Percentiles rank a stretch among this genome's conserved stretches.
Evolutionary conservation across 2,797 vertebrate species (phyloP).

Genomic region (Otus scops): DNA sequence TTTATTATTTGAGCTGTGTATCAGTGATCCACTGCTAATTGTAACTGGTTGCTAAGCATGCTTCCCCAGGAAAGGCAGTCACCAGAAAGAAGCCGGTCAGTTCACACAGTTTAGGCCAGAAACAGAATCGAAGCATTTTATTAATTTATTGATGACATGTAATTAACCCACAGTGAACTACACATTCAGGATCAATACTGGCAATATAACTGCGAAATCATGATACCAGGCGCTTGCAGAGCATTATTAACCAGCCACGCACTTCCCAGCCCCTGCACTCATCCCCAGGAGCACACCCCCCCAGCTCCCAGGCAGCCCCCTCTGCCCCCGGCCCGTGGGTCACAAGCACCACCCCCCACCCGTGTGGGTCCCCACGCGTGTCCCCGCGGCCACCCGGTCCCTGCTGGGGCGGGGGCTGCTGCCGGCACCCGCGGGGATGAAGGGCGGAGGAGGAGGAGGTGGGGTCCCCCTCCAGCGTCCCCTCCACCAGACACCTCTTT

Average conservation of each 20-base stretch:
- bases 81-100: background rate
- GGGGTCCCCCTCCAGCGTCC: no score
- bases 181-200: background rate
- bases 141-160: slow-evolving; percentile 15
- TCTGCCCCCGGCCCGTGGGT: accelerated
- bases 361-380: accelerated
- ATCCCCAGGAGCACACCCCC: accelerated
- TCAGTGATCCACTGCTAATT: background rate
- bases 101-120: background rate
- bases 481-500: background rate
- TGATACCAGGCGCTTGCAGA: background rate
- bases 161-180: slow-evolving; percentile 18
- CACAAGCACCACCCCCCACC: background rate
- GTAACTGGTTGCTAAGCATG: background rate
- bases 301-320: accelerated
- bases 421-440: no score
- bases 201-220: slow-evolving; percentile 24
- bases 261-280: background rate
- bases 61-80: background rate
- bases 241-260: background rate
- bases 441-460: no score
- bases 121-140: background rate
- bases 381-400: accelerated
- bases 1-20: background rate
- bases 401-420: background rate